Evolutionary conservation across 2,113 vertebrate species (phyloP), one percentile per base, ranked within the genome.

Genomic region (Brachypteracias leptosomus): DNA sequence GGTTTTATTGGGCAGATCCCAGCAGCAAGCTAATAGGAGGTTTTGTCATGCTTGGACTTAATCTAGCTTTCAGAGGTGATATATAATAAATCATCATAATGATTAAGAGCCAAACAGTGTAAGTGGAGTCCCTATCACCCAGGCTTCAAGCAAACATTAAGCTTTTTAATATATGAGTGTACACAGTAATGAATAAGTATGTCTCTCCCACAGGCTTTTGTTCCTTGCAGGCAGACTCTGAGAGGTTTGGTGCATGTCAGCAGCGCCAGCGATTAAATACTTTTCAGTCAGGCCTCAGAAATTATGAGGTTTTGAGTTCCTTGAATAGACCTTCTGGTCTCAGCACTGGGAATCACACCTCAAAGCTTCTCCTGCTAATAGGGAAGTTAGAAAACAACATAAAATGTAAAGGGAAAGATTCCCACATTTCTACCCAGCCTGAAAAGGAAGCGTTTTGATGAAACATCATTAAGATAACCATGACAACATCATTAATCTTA

Each of bases 71-170:
- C 36, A 65, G 61, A 96, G 58, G 87, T 65, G 26, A 68, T 42
- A 29, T 57, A 57, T 44, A 90, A 90, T 63, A 73, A 86, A 96
- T 91, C 71, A 94, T 42, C 80, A 49, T 51, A 40, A 92, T 68
- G 83, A 93, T 94, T 95, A 96, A 95, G 79, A 81, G 85, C 33
- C 72, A 95, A 75, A 74, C 44, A 80, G 76, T 0, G 0, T 52
- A 92, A 95, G 90, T 62, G 44, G 47, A 90, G 57, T 75, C n/a
- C 49, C n/a, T 81, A 61, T 81, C 82, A 68, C 65, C 52, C 13
- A 62, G 76, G 61, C 47, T 93, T 72, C 36, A 89, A 92, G 65
- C 21, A 87, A 86, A 77, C 76, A 80, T 84, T 88, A 92, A 94
- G 67, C 68, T 85, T 75, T 68, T 84, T 93, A 74, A 96, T 38